Base-by-base conservation (phyloP, 23 tunicate genomes). In the Diplosoma virens region DNA sequence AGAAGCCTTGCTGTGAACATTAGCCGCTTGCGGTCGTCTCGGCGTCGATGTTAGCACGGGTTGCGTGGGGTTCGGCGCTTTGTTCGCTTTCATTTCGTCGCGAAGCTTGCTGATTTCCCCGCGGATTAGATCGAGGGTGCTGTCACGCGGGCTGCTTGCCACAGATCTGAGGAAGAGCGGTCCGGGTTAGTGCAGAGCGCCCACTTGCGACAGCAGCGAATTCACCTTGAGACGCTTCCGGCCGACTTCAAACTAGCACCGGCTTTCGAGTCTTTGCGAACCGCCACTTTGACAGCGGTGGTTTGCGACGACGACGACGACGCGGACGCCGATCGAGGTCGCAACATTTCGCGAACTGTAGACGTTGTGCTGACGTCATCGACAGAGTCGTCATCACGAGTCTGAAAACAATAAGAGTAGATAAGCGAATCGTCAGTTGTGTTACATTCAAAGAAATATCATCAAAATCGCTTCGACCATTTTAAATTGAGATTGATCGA, bases 321-420 rank as follows among this genome's bases (percentile, higher is more conserved):
- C 18, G 33, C 20, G 23, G 84, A 55, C 25, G 34, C 26, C 0
- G 86, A 72, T 0, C 63, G 79, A 25, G 87, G 87, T 9, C 33
- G 76, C 27, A 84, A 58, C 73, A 78, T 78, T 47, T 69, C 89
- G 0, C 89, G 78, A 59, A 84, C 89, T 9, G 89, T 84, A 30
- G 89, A 76, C 56, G 82, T 84, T 26, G 89, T 84, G 71, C 89
- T 84, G 29, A 84, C 55, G 77, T 84, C 89, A 77, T 84, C 89
- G 27, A 45, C 26, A 9, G 82, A 55, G 25, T 77, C 82, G 48
- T 75, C 88, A 0, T 33, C 25, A 5, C 9, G 53, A 35, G 75
- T n/a, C 75, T 68, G 53, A 35, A 41, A 64, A 3, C 6, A 64
- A 28, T n/a, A n/a, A n/a, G n/a, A n/a, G n/a, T n/a, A n/a, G n/a